Base-by-base conservation (phyloP, 2,888 invertebrate species). In the Drosophila paramelanica region DNA sequence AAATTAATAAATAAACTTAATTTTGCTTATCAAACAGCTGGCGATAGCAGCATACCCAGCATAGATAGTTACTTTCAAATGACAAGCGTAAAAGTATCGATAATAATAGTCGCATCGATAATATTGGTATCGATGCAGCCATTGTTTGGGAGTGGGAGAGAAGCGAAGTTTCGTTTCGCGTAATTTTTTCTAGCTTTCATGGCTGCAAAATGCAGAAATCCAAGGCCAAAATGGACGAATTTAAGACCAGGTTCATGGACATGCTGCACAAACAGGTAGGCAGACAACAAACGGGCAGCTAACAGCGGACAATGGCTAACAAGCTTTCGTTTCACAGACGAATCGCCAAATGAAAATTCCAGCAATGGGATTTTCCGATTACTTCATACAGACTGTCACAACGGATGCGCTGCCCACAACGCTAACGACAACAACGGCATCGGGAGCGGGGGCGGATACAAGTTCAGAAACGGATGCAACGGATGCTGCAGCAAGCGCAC, bases 311-410 rank as follows among this genome's bases (percentile, higher is more conserved):
- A 6, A 23, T 31, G 6, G 46, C 42, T 33, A 38, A 42, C 25
- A 52, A 20, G 42, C 27, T 43, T 46, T 36, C 36, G 20, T 25
- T 47, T 8, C 52, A 45, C 60, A 91, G 90, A 89, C 89, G 50
- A 91, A 91, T 82, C 90, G 92, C 27, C 91, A 92, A 81, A 77
- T 92, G 69, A 92, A 92, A 90, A 92, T 93, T 62, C 93, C 93
- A 77, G 90, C 92, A 23, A 93, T 93, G 93, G 93, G 93, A 27
- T 93, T 92, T 84, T 92, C 92, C 20, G 92, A 92, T 74, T 92
- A 92, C 65, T 92, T 92, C 68, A 91, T 92, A 65, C 92, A 93
- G 79, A 91, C 90, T 69, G 90, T 92, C n/a, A 89, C 91, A 47
- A 78, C 85, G 38, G 89, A 90, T 41, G 84, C 89, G 25, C 77